A percentile compares a stretch with the other conserved stretches of the same genome.
Conservation (phyloP, 2,113 vertebrate species). For the Oxyruncus cristatus region DNA sequence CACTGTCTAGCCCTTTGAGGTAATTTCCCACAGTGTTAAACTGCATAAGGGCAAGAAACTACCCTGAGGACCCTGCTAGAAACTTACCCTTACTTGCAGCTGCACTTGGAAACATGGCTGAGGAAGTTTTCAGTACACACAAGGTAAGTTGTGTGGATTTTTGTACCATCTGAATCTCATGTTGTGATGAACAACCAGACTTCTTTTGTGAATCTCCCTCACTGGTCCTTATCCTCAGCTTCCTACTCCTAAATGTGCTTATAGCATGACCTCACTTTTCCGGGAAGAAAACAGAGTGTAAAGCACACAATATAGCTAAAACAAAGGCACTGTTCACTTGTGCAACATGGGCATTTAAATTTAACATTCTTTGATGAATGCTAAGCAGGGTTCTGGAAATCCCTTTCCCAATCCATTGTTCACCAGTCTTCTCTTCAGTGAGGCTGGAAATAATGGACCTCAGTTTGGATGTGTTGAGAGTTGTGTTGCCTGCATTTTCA, state of each 20-base stretch:
- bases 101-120: background rate
- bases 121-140: background rate
- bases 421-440: background rate
- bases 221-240: background rate
- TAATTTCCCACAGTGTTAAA: background rate
- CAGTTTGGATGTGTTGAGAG: background rate
- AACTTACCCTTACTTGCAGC: background rate
- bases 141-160: background rate
- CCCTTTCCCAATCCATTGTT: background rate
- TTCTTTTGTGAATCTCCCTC: background rate
- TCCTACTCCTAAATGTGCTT: background rate
- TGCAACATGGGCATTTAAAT: background rate
- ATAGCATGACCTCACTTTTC: background rate
- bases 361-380: background rate
- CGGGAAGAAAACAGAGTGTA: background rate
- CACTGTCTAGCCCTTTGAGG: background rate
- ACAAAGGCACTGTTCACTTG: background rate
- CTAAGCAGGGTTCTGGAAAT: background rate
- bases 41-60: background rate
- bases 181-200: background rate
- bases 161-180: background rate
- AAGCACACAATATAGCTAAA: rapidly evolving
- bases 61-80: background rate
- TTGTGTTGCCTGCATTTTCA: background rate
- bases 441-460: background rate